Percentiles rank a stretch among this genome's conserved stretches.
Conservation (phyloP, 2,797 vertebrate species). For the Gouania willdenowi region DNA sequence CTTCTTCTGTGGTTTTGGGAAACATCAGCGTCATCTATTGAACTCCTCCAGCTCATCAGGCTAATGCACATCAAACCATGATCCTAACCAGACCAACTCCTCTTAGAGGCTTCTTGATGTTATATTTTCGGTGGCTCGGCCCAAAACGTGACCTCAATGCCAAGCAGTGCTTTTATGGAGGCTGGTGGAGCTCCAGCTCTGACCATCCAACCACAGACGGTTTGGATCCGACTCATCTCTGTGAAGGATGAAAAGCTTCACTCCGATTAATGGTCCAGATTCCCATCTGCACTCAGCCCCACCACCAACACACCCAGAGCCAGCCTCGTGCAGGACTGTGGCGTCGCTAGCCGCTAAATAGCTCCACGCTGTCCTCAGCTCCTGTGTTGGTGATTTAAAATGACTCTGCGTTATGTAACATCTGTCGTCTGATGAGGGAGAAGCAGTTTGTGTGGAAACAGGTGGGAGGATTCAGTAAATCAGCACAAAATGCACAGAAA, state of each 20-base stretch:
- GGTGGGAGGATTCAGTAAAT: no score
- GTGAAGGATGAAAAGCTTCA: slow-evolving; percentile 28
- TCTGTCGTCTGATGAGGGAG: background rate
- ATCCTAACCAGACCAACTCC: slow-evolving; percentile 50
- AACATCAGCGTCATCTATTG: slow-evolving; percentile 4
- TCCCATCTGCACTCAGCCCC: slow-evolving; percentile 19
- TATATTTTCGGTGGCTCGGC: slow-evolving; percentile 39
- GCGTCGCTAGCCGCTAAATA: slow-evolving; percentile 21
- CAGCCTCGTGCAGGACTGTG: slow-evolving; percentile 15
- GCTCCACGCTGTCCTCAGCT: slow-evolving; percentile 9
- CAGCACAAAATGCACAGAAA: no score
- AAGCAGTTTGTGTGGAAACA: no score
- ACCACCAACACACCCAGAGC: slow-evolving; percentile 41
- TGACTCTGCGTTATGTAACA: slow-evolving; percentile 26
- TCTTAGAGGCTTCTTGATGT: slow-evolving; percentile 52
- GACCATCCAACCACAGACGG: no score
- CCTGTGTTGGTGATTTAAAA: slow-evolving; percentile 7
- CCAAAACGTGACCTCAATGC: no score
- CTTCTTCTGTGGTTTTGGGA: no score
- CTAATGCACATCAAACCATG: slow-evolving; percentile 7
- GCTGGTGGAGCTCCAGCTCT: no score
- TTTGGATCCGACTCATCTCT: no score
- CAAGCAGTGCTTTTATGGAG: no score
- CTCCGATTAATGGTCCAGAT: slow-evolving; percentile 54
- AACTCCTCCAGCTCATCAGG: slow-evolving; percentile 13